Evolutionary conservation across 2,113 vertebrate genomes (phyloP), one percentile per base, ranked within the genome.

Genomic region (Pseudorasbora parva): DNA sequence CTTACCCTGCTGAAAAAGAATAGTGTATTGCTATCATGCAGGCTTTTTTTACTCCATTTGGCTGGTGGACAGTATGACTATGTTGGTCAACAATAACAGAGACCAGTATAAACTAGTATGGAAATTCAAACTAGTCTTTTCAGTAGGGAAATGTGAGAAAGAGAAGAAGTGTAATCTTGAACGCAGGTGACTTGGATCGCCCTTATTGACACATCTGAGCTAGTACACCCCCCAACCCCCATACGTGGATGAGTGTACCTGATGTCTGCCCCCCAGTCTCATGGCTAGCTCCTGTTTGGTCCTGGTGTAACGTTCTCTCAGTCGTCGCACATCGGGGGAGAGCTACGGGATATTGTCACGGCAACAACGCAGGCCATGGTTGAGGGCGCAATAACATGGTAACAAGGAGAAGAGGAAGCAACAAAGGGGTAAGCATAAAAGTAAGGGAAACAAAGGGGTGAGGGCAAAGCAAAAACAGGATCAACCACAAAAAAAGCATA

Each of bases 261-360:
- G 95, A 91, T 95, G 94, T 90, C 95, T 97, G 91, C 94, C 95
- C 93, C 96, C 95, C 90, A 96, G 95, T 95, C 92, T 95, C 86
- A 95, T 92, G 89, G 96, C 95, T 93, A 97, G 90, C 59, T 97
- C 96, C 83, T 95, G 94, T 92, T 96, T 97, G 95, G 96, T 97
- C 95, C 94, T 94, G 95, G 94, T 92, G 90, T 95, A 97, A 84
- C 94, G 94, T 71, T 98, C 97, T 95, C 95, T 96, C 93, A 98
- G 95, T 89, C 96, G 95, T 86, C 90, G 93, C 89, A 97, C 95
- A 87, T 98, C 97, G 91, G 96, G 96, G 89, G 96, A 93, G 91
- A 95, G 95, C 97, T 97, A 94, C 91, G 88, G 90, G 87, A 2
- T 87, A 84, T 78, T 33, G 81, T 88, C 82, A 45, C 30, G 37